Conservation (phyloP, 2,113 vertebrate species). For the Bettongia penicillata region DNA sequence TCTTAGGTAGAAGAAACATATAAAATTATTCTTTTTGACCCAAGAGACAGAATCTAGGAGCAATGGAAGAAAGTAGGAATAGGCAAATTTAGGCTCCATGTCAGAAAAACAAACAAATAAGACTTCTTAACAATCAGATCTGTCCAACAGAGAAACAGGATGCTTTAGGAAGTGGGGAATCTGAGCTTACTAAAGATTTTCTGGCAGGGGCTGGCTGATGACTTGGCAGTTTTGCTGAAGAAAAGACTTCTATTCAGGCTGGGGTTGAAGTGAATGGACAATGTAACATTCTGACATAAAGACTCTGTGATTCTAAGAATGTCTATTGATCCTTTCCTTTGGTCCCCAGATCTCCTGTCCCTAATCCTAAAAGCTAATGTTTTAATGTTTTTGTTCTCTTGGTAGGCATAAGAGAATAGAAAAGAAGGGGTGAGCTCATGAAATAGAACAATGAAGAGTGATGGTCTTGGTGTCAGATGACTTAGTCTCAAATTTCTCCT, state of each 20-base stretch:
- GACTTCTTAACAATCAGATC: neutral
- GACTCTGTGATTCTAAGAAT: neutral
- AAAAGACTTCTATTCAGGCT: neutral
- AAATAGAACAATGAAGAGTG: neutral
- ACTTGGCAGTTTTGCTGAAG: neutral
- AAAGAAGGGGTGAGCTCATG: neutral
- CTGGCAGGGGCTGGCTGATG: neutral
- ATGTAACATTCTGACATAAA: neutral
- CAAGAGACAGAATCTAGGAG: neutral
- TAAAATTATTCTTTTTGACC: neutral
- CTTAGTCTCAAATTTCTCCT: too few relatives aligned
- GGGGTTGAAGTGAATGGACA: neutral
- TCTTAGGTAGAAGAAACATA: neutral
- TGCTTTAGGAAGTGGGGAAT: neutral
- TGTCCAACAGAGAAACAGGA: neutral
- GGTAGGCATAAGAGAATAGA: neutral
- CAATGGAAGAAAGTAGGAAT: neutral
- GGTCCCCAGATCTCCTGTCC: neutral
- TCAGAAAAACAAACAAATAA: neutral
- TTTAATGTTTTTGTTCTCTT: neutral
- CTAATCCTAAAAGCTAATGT: neutral
- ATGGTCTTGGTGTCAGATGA: neutral
- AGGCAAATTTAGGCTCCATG: neutral
- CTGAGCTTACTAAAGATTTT: neutral
- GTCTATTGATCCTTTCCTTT: neutral